Evolutionary conservation across 1,140 invertebrate genomes (phyloP), one percentile per base, ranked within the genome.

Genomic region (Zaprionus gabonicus): DNA sequence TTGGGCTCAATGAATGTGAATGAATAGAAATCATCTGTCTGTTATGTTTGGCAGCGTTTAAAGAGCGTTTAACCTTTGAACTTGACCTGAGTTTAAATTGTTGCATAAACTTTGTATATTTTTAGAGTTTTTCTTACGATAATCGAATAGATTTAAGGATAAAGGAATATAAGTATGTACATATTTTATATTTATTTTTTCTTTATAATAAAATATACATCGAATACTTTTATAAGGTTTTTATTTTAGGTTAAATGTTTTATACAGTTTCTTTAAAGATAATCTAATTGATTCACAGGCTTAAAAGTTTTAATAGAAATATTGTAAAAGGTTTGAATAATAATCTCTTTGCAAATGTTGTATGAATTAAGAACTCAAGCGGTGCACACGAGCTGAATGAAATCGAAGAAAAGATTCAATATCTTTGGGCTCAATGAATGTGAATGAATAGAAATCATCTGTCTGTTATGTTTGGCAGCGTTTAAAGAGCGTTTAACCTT

Each of bases 41-140:
- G 10, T 51, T 9, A 1, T 51, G 1, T 51, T 51, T 25, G 20
- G 46, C 20, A 25, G 46, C 46, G 46, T 49, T 49, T 49, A 20
- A 49, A 12, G n/a, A 10, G 46, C 46, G 46, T 51, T 51, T 51
- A 51, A 51, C 46, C 20, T 51, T 13, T 51, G 46, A 51, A 51
- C 46, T 51, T 51, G 46, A 13, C 10, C 12, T 4, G 0, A 20
- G 9, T 17, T 17, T 41, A 2, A 41, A n/a, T 9, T 17, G 6
- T 41, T 41, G 15, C 13, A 49, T 10, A 0, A 23, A 12, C 4
- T 25, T 51, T 20, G 46, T 23, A 17, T 4, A 3, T 49, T 20
- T 4, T 3, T 9, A 28, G 28, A 28, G 28, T 28, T 28, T 28
- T 27, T 5, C 7, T 28, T 28, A 28, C 6, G 28, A 7, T 28